Evolutionary conservation across 2,113 vertebrate species (phyloP).

Genomic region (Bombycilla garrulus): DNA sequence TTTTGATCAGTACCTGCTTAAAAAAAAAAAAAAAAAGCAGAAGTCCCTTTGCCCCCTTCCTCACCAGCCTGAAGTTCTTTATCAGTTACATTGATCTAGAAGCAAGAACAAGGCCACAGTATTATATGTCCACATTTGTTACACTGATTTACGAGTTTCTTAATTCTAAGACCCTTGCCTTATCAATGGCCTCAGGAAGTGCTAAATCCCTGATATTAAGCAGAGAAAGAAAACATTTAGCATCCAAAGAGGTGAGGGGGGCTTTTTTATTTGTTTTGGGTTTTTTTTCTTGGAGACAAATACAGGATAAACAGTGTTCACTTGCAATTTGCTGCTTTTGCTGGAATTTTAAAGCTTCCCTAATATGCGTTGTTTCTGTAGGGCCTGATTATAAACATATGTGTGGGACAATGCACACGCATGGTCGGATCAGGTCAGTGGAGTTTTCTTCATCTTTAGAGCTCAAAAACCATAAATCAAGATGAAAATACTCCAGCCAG

Average conservation of each 20-base stretch:
- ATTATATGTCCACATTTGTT: slow-evolving; percentile 35
- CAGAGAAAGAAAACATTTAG: not conserved
- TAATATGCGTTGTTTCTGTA: not conserved
- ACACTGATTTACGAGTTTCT: slow-evolving; percentile 23
- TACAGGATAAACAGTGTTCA: not conserved
- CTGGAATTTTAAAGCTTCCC: not conserved
- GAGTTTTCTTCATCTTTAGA: slow-evolving; percentile 68
- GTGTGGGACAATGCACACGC: not conserved
- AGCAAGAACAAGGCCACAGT: slow-evolving; percentile 50
- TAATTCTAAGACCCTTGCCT: slow-evolving; percentile 4
- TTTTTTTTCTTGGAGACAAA: not conserved
- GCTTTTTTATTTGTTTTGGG: not conserved
- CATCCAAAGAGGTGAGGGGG: not conserved
- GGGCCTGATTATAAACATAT: slow-evolving; percentile 49
- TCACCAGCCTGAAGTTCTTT: slow-evolving; percentile 11
- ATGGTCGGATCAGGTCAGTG: slow-evolving; percentile 26
- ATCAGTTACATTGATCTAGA: slow-evolving; percentile 58
- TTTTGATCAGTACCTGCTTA: slow-evolving; percentile 23
- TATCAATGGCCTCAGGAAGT: slow-evolving; percentile 28
- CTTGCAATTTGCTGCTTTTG: slow-evolving; percentile 16
- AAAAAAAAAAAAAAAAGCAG: not conserved
- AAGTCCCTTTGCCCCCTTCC: not conserved
- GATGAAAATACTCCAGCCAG: slow-evolving; percentile 75
- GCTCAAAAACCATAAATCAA: slow-evolving; percentile 71
- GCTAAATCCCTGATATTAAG: slow-evolving; percentile 7